phyloP scores from a whole-genome alignment of 2,797 vertebrate species.

The Gymnothorax reevesii region DNA sequence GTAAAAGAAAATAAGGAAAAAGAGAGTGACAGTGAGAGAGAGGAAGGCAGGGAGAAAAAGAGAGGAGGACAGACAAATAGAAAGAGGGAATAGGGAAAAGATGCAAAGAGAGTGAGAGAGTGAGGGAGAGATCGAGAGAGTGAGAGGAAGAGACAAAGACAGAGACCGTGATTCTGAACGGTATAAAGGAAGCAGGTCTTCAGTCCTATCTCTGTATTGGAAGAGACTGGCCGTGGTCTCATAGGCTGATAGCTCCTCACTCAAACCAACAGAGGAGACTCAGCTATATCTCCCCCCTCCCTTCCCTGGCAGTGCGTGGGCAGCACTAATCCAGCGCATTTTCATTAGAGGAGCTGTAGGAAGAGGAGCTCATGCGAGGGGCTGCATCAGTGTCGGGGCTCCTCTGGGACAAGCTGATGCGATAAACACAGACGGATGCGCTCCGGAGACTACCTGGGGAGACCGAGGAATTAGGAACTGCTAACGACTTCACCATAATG shows the following conservation, averaged over 20 bases:
- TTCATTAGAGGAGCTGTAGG: not conserved
- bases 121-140: not conserved
- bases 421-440: not conserved
- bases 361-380: not conserved
- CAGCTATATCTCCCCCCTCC: not conserved
- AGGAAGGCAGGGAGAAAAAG: not conserved
- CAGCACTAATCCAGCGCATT: not conserved
- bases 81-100: not conserved
- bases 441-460: not conserved
- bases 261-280: slow-evolving; percentile 43
- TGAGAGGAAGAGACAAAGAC: not conserved
- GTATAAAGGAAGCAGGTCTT: slow-evolving; percentile 8
- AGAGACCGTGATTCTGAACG: not conserved
- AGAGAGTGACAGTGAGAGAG: not conserved
- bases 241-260: slow-evolving; percentile 39
- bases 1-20: not conserved
- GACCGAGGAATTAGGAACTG: not conserved
- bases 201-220: slow-evolving; percentile 41
- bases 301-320: not conserved
- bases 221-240: slow-evolving; percentile 10
- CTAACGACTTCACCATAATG: not conserved
- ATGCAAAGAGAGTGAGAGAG: not conserved
- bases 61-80: too few relatives aligned
- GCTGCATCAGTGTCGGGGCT: slow-evolving; percentile 14
- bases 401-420: slow-evolving; percentile 2